Conservation (phyloP, 2,113 vertebrate species). For the Vulpes ferrilata region DNA sequence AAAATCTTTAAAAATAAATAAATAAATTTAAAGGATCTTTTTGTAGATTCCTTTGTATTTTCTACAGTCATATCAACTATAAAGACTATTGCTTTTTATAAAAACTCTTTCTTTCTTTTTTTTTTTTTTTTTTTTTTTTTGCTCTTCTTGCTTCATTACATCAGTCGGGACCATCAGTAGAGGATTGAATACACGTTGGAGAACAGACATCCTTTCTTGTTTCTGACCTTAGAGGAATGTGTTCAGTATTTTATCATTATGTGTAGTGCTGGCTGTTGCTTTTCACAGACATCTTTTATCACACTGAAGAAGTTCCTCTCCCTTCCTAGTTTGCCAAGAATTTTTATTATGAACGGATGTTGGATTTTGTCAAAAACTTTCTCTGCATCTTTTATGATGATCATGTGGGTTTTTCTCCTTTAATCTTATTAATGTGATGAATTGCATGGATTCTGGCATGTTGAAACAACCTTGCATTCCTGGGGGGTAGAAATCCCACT, state of each 20-base stretch:
- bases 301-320: background rate
- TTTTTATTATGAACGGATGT: background rate
- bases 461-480: background rate
- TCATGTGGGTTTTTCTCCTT: background rate
- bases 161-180: background rate
- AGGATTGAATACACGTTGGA: background rate
- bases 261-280: background rate
- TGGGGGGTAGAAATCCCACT: background rate
- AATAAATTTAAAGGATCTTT: background rate
- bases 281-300: background rate
- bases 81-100: background rate
- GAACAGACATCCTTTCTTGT: background rate
- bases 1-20: too few species aligned
- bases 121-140: too few species aligned
- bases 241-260: background rate
- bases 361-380: slow-evolving; percentile 14
- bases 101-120: background rate
- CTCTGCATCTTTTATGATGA: background rate
- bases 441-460: background rate
- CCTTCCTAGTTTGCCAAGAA: background rate
- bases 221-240: background rate
- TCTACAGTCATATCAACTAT: background rate
- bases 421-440: background rate
- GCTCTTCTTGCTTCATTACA: background rate
- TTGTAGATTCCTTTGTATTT: background rate